These are phyloP conservation scores for Panthera uncia DNA, from an alignment of 2,113 vertebrate species.

Conservation along the genomic window DNA sequence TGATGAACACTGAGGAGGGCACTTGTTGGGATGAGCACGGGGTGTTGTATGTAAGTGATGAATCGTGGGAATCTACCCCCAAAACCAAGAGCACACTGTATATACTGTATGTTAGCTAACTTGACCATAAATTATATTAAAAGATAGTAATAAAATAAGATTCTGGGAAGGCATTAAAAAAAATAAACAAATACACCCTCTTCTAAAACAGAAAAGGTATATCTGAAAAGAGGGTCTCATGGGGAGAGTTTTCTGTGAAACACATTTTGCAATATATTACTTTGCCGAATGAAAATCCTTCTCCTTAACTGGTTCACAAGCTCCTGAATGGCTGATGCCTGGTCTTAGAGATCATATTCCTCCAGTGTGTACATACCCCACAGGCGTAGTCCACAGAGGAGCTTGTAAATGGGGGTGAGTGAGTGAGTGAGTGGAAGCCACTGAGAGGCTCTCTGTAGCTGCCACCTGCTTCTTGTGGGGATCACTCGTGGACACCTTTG, in stretches of 20 bases:
- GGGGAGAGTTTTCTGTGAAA: not conserved
- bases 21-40: too few relatives aligned
- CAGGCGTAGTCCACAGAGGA: not conserved
- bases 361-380: not conserved
- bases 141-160: too few relatives aligned
- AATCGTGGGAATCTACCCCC: too few relatives aligned
- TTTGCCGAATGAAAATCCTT: not conserved
- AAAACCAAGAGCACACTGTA: too few relatives aligned
- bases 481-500: not conserved
- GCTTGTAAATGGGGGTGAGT: not conserved
- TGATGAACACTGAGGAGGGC: too few relatives aligned
- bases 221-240: not conserved
- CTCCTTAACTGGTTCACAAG: not conserved
- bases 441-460: not conserved
- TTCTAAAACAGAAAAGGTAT: not conserved
- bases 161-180: too few relatives aligned
- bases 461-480: not conserved
- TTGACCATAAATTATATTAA: too few relatives aligned
- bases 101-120: too few relatives aligned
- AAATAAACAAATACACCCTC: not conserved
- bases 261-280: not conserved
- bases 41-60: too few relatives aligned
- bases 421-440: not conserved
- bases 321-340: not conserved
- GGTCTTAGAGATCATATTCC: not conserved